Percentiles rank a stretch among this genome's conserved stretches.
Conservation (phyloP, 2,797 vertebrate genomes). For the Cossypha caffra region DNA sequence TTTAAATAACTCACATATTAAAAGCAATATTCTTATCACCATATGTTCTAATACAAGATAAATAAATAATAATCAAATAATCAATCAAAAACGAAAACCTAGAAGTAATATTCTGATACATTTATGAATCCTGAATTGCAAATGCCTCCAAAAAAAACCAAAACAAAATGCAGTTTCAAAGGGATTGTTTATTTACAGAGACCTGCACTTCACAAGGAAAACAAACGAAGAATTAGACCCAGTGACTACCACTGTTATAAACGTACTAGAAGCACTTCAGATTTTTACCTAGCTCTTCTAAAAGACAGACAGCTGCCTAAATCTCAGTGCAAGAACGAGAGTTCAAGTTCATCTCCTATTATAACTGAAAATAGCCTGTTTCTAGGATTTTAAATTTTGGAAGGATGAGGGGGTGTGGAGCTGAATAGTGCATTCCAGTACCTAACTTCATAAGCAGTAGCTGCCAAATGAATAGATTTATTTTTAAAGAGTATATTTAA, state of each 20-base stretch:
- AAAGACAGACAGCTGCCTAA: neutral
- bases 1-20: neutral
- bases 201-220: neutral
- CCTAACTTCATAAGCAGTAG: neutral
- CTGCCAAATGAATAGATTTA: neutral
- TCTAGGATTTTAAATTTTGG: neutral
- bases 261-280: neutral
- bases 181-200: neutral
- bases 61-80: neutral
- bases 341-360: neutral
- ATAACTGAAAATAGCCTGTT: neutral
- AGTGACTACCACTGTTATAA: neutral
- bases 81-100: neutral
- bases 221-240: neutral
- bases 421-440: neutral
- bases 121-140: neutral
- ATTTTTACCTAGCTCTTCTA: neutral
- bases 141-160: neutral
- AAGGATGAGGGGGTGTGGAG: neutral
- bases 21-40: neutral
- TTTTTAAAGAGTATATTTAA: neutral
- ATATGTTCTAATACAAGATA: neutral
- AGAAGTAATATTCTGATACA: neutral
- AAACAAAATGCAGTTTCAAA: neutral
- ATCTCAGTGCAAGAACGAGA: neutral